Evolutionary conservation across 1,140 invertebrate species (phyloP).

Genomic region (Leptinotarsa texana): DNA sequence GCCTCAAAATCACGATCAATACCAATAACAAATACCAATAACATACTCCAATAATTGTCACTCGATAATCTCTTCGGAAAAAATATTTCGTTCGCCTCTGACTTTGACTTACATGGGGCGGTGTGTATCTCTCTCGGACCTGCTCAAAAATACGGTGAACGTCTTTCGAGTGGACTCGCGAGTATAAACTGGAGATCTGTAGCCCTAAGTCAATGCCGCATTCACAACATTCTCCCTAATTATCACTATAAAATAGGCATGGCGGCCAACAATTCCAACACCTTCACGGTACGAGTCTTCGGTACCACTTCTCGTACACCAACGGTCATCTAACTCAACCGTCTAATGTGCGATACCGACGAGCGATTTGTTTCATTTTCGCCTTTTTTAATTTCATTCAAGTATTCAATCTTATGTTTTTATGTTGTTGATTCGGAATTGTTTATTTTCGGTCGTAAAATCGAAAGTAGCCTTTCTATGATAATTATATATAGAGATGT

Average conservation of each 20-base stretch:
- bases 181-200: conserved; percentile 23
- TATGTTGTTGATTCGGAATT: background rate
- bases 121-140: conserved; percentile 13
- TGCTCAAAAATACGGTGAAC: conserved; percentile 11
- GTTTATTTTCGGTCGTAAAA: too few species aligned
- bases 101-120: conserved; percentile 3
- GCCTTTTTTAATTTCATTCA: too few species aligned
- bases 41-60: too few species aligned
- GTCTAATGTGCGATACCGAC: conserved; percentile 4
- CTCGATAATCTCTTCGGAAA: background rate
- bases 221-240: conserved; percentile 35
- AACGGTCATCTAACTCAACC: conserved; percentile 11
- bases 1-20: too few species aligned
- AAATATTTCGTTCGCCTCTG: conserved; percentile 18
- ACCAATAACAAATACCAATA: too few species aligned
- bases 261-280: conserved; percentile 33
- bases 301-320: background rate
- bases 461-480: too few species aligned
- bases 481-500: too few species aligned
- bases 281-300: conserved; percentile 29
- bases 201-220: conserved; percentile 31
- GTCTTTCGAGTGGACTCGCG: background rate
- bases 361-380: background rate
- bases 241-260: conserved; percentile 37
- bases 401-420: too few species aligned